These are phyloP conservation scores for Pogoniulus pusillus DNA, from an alignment of 2,797 vertebrate genomes.

Conservation along the genomic window DNA sequence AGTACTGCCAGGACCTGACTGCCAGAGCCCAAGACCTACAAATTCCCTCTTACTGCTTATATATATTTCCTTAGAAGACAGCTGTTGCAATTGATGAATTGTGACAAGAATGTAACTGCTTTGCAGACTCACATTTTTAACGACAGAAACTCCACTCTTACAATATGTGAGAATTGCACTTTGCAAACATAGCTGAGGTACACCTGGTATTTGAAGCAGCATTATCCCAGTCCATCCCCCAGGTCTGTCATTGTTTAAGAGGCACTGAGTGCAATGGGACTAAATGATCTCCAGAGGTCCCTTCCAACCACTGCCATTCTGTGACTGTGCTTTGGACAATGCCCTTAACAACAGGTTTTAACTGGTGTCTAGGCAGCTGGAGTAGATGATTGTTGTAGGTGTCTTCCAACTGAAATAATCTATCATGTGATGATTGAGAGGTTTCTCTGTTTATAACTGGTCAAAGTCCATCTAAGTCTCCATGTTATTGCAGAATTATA, in stretches of 20 bases:
- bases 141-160: not conserved
- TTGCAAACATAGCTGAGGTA: not conserved
- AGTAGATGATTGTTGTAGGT: not conserved
- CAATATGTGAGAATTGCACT: not conserved
- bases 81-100: not conserved
- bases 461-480: not conserved
- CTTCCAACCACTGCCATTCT: too few relatives aligned
- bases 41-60: not conserved
- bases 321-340: not conserved
- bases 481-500: rapidly evolving
- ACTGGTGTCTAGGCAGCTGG: not conserved
- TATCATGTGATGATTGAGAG: not conserved
- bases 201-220: not conserved
- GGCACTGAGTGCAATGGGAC: not conserved
- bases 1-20: not conserved
- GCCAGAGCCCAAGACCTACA: not conserved
- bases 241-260: not conserved
- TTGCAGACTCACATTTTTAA: not conserved
- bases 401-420: not conserved
- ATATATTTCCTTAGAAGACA: not conserved
- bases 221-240: too few relatives aligned
- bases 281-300: too few relatives aligned
- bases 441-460: not conserved
- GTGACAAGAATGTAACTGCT: not conserved
- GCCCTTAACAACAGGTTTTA: not conserved